Percentiles rank a stretch among this genome's conserved stretches.
These are phyloP conservation scores for Cynopterus sphinx DNA, from an alignment of 2,797 vertebrate genomes.

Conservation along the genomic window DNA sequence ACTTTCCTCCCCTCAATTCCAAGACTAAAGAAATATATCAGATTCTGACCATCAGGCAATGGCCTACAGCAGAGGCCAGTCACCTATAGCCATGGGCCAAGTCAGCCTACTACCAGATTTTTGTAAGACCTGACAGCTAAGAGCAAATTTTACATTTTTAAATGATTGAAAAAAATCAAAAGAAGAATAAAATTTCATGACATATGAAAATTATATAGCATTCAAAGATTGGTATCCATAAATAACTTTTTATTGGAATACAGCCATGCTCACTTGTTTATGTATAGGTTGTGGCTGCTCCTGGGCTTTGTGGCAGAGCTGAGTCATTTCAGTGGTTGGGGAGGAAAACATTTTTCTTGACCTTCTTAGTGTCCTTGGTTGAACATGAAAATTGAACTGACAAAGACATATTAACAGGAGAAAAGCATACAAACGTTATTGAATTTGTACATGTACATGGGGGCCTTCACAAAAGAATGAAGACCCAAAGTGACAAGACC, in stretches of 20 bases:
- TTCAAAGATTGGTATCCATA: neutral
- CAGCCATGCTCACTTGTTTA: neutral
- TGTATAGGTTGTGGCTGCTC: neutral
- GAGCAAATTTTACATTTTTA: neutral
- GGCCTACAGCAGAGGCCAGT: neutral
- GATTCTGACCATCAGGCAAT: neutral
- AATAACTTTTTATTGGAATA: neutral
- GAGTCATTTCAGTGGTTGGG: neutral
- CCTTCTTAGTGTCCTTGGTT: neutral
- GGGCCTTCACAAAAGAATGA: neutral
- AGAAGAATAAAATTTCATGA: neutral
- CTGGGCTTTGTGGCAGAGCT: neutral
- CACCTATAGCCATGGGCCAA: neutral
- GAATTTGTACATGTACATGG: neutral
- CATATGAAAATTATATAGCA: neutral
- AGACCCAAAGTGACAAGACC: neutral
- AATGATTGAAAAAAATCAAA: neutral
- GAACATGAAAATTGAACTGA: neutral
- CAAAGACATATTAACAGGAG: neutral
- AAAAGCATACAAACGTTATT: neutral
- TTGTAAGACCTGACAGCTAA: neutral
- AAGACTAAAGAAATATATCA: neutral
- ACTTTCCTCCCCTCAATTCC: rapidly evolving
- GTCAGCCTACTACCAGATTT: neutral
- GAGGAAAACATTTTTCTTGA: neutral